Conservation (phyloP, 2,888 invertebrate species). For the Cheilosia vulpina region DNA sequence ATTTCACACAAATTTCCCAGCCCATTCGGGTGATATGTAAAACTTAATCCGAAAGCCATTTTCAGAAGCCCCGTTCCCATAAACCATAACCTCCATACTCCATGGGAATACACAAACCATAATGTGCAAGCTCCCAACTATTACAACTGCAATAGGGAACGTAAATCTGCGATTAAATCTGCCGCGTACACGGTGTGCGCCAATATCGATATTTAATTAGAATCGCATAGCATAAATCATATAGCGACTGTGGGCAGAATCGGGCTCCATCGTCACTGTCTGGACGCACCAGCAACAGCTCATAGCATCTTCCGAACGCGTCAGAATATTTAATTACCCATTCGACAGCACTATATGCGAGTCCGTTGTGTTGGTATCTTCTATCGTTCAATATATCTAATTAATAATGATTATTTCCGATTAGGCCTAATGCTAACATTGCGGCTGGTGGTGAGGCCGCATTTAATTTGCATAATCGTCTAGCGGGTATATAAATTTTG, state of each 20-base stretch:
- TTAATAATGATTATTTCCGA: conserved; percentile 73
- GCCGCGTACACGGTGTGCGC: not conserved
- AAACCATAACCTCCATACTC: conserved; percentile 10
- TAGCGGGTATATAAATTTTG: conserved; percentile 49
- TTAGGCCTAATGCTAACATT: conserved; percentile 60
- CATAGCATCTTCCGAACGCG: conserved; percentile 45
- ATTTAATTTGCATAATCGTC: conserved; percentile 70
- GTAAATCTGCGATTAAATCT: conserved; percentile 45
- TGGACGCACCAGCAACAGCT: not conserved
- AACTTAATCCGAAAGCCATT: not conserved
- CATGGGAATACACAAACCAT: conserved; percentile 15
- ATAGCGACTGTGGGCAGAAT: not conserved
- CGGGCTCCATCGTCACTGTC: not conserved
- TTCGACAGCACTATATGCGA: conserved; percentile 45
- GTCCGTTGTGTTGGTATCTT: conserved; percentile 35
- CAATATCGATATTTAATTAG: conserved; percentile 62
- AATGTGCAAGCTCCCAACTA: conserved; percentile 10
- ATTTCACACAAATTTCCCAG: no score
- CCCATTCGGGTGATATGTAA: no score
- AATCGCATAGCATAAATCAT: conserved; percentile 62
- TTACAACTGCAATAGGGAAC: conserved; percentile 37
- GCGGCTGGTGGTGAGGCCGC: conserved; percentile 42
- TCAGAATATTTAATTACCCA: conserved; percentile 65
- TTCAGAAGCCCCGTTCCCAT: conserved; percentile 9
- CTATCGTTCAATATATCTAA: conserved; percentile 61